phyloP scores from a whole-genome alignment of 2,797 vertebrate genomes.

The Cryptoblepharus egeriae region DNA sequence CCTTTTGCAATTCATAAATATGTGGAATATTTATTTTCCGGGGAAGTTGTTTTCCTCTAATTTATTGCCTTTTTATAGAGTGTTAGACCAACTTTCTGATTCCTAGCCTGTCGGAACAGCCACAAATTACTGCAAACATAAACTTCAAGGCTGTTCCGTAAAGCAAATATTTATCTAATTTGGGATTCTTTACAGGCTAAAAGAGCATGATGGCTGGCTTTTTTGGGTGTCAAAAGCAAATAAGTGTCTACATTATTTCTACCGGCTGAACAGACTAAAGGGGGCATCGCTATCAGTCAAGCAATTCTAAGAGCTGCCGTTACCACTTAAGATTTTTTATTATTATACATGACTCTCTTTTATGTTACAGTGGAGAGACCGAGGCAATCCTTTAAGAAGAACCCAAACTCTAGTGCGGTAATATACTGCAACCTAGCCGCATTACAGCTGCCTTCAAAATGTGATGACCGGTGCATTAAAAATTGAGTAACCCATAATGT shows the following conservation, averaged over 20 bases:
- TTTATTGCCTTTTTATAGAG: conserved; percentile 63
- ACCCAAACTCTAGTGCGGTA: not conserved
- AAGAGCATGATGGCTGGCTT: conserved; percentile 38
- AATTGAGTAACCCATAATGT: conserved; percentile 1
- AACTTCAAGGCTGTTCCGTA: conserved; percentile 43
- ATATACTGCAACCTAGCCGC: not conserved
- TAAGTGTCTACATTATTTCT: conserved; percentile 13
- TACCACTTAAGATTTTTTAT: conserved; percentile 35
- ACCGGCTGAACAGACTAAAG: conserved; percentile 1
- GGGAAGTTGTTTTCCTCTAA: conserved; percentile 51
- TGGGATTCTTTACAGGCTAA: conserved; percentile 51
- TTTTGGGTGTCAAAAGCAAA: conserved; percentile 25
- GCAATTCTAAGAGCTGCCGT: conserved; percentile 40
- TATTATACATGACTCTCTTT: conserved; percentile 22
- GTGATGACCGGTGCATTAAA: not conserved
- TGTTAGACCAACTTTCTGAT: conserved; percentile 55
- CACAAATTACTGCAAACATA: conserved; percentile 56
- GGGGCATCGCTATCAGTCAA: conserved; percentile 32
- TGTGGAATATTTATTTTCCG: conserved; percentile 57
- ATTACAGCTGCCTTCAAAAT: not conserved
- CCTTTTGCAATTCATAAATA: conserved; percentile 51
- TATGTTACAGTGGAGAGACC: not conserved
- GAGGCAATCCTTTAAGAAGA: conserved; percentile 16
- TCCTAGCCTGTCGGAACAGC: conserved; percentile 36
- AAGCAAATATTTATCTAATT: conserved; percentile 66